Evolutionary conservation across 2,113 vertebrate species (phyloP), one percentile per base, ranked within the genome.

Genomic region (Eudyptes chrysolophus): DNA sequence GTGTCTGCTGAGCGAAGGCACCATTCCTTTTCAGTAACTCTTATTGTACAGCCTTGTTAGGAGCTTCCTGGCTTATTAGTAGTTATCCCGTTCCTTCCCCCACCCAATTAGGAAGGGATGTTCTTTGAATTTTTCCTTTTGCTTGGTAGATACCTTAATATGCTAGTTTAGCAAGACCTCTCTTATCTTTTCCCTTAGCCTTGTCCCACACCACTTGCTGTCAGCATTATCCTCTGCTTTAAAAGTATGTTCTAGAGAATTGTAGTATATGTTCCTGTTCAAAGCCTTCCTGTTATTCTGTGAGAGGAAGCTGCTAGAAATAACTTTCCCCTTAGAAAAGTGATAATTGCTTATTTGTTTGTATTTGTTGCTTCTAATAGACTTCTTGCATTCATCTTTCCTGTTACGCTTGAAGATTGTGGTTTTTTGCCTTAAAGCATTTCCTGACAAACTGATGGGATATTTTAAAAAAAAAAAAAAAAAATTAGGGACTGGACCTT

Each of bases 221-320:
- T 79, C 77, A 79, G 81, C 81, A 19, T 83, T 91, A 36, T 78
- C 52, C 57, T 95, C 46, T 57, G 65, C 91, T 95, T 84, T 94
- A 24, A 64, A 90, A 94, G 30, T 16, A 7, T 60, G 8, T 87
- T 89, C 36, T 79, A 72, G 60, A 60, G 66, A 70, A 32, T 14
- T 83, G 78, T 74, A 29, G 32, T 77, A 6, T 42, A 26, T 76
- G 66, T 89, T 89, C 66, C 61, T 92, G 48, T 91, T 82, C 65
- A 57, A 76, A 94, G 81, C 18, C 40, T 96, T 94, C 89, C 93
- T 87, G 66, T 93, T 84, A 32, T 29, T 85, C 25, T 61, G 8
- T 69, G 52, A 86, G 70, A 92, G 78, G 93, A 96, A 95, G 38
- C n/a, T 69, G 44, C 75, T 94, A 52, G 88, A 77, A 93, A 95